phyloP scores from a whole-genome alignment of 2,888 invertebrate species.

The Protodeltote pygarga region DNA sequence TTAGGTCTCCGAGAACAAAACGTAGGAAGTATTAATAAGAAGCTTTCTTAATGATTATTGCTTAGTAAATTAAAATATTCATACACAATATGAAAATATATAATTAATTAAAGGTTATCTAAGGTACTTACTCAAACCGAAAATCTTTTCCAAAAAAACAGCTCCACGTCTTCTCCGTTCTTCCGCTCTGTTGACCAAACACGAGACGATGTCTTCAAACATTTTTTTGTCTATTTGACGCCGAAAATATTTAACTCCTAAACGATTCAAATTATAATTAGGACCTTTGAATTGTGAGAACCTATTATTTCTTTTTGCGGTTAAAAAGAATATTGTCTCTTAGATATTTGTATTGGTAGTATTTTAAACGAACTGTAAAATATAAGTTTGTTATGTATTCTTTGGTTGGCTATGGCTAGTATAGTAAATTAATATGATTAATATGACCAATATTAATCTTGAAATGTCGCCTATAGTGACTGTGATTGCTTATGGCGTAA shows the following conservation, averaged over 20 bases:
- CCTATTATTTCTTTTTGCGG: conserved; percentile 41
- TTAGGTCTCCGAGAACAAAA: neutral
- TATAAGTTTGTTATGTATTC: conserved; percentile 18
- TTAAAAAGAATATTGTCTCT: neutral
- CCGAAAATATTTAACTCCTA: conserved; percentile 84
- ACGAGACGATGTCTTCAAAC: conserved; percentile 80
- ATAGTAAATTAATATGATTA: conserved; percentile 70
- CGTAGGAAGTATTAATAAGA: conserved; percentile 15
- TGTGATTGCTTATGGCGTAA: conserved; percentile 64
- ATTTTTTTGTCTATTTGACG: conserved; percentile 79
- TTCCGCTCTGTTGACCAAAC: conserved; percentile 79
- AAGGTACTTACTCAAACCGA: too few relatives aligned
- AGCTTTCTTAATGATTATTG: conserved; percentile 8
- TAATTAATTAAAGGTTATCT: too few relatives aligned
- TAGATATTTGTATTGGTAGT: conserved; percentile 14
- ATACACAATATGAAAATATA: too few relatives aligned
- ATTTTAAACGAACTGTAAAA: neutral
- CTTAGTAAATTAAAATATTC: too few relatives aligned
- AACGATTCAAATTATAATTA: conserved; percentile 86
- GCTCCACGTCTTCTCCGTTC: conserved; percentile 59
- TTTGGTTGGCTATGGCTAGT: conserved; percentile 65
- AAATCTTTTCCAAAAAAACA: conserved; percentile 1
- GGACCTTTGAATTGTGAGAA: conserved; percentile 71
- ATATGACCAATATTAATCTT: conserved; percentile 83
- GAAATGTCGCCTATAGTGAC: conserved; percentile 75